These are phyloP conservation scores for Poecilia wingei DNA, from an alignment of 2,797 vertebrate genomes.

Conservation along the genomic window DNA sequence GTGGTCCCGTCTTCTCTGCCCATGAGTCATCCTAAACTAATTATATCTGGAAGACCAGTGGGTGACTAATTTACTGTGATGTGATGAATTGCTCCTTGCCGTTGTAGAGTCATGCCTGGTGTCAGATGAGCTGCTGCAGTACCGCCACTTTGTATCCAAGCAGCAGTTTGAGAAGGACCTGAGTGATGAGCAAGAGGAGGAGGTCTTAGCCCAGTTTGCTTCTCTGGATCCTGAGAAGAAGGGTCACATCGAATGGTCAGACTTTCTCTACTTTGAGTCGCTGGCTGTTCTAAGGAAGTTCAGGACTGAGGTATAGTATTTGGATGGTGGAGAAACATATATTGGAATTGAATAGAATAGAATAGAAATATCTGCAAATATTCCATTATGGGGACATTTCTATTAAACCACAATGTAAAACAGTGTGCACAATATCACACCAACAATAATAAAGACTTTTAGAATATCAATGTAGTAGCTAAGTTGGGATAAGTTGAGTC, in stretches of 20 bases:
- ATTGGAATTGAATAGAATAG: no score
- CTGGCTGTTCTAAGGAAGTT: slow-evolving; percentile 89
- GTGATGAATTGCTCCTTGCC: slow-evolving; percentile 51
- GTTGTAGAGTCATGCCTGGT: slow-evolving; percentile 90
- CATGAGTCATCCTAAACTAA: slow-evolving; percentile 48
- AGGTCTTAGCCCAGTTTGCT: slow-evolving; percentile 88
- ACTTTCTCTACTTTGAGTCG: slow-evolving; percentile 96
- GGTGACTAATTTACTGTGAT: slow-evolving; percentile 50
- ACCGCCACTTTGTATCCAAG: slow-evolving; percentile 92
- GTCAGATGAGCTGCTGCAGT: slow-evolving; percentile 92
- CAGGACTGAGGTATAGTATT: slow-evolving; percentile 85
- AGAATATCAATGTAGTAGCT: no score
- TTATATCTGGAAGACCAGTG: slow-evolving; percentile 43
- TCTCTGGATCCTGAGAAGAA: slow-evolving; percentile 90
- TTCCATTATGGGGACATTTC: not conserved
- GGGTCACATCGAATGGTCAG: slow-evolving; percentile 91
- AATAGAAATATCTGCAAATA: no score
- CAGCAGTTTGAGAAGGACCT: slow-evolving; percentile 87
- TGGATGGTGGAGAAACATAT: not conserved
- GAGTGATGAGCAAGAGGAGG: slow-evolving; percentile 89
- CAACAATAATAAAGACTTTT: not conserved
- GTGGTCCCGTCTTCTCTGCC: slow-evolving; percentile 28
- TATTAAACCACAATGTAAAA: not conserved
- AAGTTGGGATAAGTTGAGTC: no score
- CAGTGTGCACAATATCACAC: not conserved